Base-by-base conservation (phyloP, 2,113 vertebrate genomes). In the Loxodonta africana region DNA sequence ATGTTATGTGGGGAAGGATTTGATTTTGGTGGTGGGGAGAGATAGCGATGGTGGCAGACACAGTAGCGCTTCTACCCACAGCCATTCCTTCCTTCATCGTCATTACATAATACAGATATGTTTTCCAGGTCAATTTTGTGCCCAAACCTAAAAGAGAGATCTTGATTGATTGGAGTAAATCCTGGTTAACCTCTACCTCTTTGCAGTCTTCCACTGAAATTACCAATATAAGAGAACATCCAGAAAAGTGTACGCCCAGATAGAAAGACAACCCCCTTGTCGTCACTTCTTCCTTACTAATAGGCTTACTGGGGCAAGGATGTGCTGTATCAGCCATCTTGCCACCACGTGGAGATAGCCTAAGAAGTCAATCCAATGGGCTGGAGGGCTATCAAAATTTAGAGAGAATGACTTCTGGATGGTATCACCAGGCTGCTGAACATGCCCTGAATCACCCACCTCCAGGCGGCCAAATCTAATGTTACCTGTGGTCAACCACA, bases 241-340 rank as follows among this genome's bases (percentile, higher is more conserved):
- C 1, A 62, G 18, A 23, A 85, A 87, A 73, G 44, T 80, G 8
- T 87, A 41, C 11, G 28, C 8, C 4, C 20, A 71, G 30, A 20
- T 83, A n/a, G 86, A 85, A 83, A 82, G 53, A 37, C 11, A 77
- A 6, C 2, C 10, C 0, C 28, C 28, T 93, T 74, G 3, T 88
- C 10, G 15, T 76, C 14, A 30, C 5, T 23, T 91, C 26, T 85
- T 74, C 26, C 62, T 88, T 85, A 14, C 11, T 53, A 83, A 1
- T 21, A 37, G 15, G 41, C 14, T 33, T 76, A 21, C 20, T 57
- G 30, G 4, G 12, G 46, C 21, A 63, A 76, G 74, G 10, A 37
- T n/a, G 4, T 65, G 21, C 33, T 41, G 9, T 1, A 23, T 3
- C 0, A n/a, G 41, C 1, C n/a, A 51, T 25, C 37, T 62, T 44